These are phyloP conservation scores for Clarias fuscus DNA, from an alignment of 2,797 vertebrate genomes.

Conservation along the genomic window DNA sequence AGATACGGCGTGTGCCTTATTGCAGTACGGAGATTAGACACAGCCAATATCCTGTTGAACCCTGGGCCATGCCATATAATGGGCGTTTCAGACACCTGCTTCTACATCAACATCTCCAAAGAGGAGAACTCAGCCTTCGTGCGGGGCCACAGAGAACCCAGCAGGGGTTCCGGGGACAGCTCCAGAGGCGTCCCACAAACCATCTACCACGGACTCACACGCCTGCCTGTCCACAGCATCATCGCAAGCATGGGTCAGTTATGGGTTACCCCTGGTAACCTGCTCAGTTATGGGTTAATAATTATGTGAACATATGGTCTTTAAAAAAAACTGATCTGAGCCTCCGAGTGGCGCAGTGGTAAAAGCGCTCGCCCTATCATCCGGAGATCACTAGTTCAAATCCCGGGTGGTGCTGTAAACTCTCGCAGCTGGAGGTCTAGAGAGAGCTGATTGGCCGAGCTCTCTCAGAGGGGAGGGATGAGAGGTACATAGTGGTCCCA, in stretches of 20 bases:
- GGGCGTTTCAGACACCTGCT: constrained; percentile 80
- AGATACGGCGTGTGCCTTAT: constrained; percentile 85
- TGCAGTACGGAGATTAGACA: constrained; percentile 78
- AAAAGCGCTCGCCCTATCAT: too few relatives aligned
- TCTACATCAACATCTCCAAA: constrained; percentile 86
- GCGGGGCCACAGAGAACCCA: constrained; percentile 75
- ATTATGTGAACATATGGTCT: neutral
- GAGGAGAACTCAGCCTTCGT: constrained; percentile 86
- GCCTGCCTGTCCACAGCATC: constrained; percentile 83
- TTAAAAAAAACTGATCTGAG: neutral
- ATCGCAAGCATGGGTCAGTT: constrained; percentile 86
- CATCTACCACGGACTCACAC: constrained; percentile 82
- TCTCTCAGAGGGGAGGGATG: too few relatives aligned
- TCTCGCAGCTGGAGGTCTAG: too few relatives aligned
- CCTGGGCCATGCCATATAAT: constrained; percentile 84
- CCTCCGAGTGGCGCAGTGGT: too few relatives aligned
- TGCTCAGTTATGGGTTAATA: constrained; percentile 60
- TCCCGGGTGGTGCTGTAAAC: too few relatives aligned
- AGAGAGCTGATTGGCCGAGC: too few relatives aligned
- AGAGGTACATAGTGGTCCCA: too few relatives aligned
- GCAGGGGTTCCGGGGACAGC: constrained; percentile 67
- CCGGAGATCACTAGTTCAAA: too few relatives aligned
- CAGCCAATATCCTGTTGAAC: constrained; percentile 81
- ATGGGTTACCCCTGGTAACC: too few relatives aligned
- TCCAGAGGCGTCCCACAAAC: constrained; percentile 68